Base-by-base conservation (phyloP, 2,888 invertebrate genomes). In the Maniola hyperantus region DNA sequence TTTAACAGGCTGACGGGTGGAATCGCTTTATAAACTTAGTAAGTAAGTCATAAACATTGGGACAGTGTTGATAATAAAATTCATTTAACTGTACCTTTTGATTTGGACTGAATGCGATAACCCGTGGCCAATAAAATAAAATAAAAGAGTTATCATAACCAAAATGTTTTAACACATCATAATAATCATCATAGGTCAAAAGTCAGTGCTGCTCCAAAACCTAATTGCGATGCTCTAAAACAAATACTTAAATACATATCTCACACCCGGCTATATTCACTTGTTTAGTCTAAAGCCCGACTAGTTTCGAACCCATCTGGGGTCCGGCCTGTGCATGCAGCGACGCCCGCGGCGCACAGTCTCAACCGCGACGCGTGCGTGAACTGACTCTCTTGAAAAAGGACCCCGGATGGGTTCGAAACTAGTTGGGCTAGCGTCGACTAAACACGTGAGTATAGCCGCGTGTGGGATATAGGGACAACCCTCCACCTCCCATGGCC, bases 101-200 rank as follows among this genome's bases (percentile, higher is more conserved):
- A 57, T 57, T 57, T 42, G 11, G 57, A 57, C 39, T 42, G 13
- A 20, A 55, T 10, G 5, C 5, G 57, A 57, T 57, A 57, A 57
- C 57, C 57, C 57, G 13, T 57, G 57, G 10, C 57, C 5, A 57
- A 20, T 57, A 57, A 42, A 57, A 57, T 57, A 20, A 57, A 57
- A 57, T 57, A 57, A 57, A 57, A 57, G 1, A 20, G 20, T 26
- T 57, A 57, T 57, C 39, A 20, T 6, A 13, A 2, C 8, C 15
- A 20, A 54, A 42, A 57, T 18, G 42, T 11, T 20, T 57, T 18
- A 55, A 36, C 55, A 55, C 34, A 11, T 13, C 20, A 55, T 51
- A 33, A 26, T 26, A 11, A 42, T 26, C 57, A 18, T 39, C 18
- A 13, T 8, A 57, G 57, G 39, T 57, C 13, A 42, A 57, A 57